These are phyloP conservation scores for Capra hircus DNA, from an alignment of 2,113 vertebrate genomes.

Conservation along the genomic window DNA sequence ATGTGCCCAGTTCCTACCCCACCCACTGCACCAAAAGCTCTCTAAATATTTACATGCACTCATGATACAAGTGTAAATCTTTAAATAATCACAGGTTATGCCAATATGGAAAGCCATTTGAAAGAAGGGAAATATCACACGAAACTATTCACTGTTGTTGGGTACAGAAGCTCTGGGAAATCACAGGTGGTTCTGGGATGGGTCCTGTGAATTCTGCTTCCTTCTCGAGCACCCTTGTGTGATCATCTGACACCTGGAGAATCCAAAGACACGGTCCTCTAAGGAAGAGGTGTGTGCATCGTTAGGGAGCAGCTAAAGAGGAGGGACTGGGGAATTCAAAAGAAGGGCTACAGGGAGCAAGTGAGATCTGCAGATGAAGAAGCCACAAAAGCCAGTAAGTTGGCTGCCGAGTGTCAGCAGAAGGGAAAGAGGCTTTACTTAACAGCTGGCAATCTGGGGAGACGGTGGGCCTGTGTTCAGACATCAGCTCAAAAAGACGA, in stretches of 20 bases:
- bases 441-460: background rate
- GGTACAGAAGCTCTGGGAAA: background rate
- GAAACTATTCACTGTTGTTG: background rate
- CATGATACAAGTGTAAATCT: background rate
- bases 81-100: background rate
- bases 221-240: background rate
- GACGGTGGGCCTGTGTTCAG: background rate
- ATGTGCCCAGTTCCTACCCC: background rate
- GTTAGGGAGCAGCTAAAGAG: background rate
- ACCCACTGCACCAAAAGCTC: background rate
- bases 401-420: fast-evolving
- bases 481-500: background rate
- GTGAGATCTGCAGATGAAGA: background rate
- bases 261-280: background rate
- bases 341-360: background rate
- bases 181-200: too few relatives aligned
- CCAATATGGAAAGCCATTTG: background rate
- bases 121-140: background rate
- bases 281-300: background rate
- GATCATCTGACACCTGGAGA: background rate
- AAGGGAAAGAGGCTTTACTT: too few relatives aligned
- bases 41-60: background rate
- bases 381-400: background rate
- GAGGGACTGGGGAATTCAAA: background rate
- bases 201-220: background rate